Conservation (phyloP, 2,797 vertebrate genomes). For the Dendrocincla fuliginosa region DNA sequence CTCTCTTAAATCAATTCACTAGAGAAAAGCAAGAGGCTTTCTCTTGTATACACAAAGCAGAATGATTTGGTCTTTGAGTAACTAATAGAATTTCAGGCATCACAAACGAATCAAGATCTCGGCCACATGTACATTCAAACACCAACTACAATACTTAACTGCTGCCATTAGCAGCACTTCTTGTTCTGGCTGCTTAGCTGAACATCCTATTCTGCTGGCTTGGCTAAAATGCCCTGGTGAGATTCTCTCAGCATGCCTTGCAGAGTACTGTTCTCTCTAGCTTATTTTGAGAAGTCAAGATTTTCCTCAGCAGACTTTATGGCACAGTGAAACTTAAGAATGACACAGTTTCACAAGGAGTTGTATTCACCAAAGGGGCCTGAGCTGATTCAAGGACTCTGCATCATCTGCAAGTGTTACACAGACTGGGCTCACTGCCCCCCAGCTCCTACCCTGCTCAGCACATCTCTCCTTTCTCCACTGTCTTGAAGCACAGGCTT, state of each 20-base stretch:
- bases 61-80: not conserved
- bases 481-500: not conserved
- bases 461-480: not conserved
- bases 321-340: not conserved
- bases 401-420: not conserved
- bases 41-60: not conserved
- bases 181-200: not conserved
- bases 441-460: not conserved
- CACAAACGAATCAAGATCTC: not conserved
- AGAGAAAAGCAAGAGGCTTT: not conserved
- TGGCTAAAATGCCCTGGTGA: not conserved
- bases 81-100: not conserved
- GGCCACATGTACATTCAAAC: not conserved
- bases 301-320: not conserved
- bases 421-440: accelerated
- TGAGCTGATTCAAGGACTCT: not conserved
- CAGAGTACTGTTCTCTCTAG: not conserved
- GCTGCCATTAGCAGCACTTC: not conserved
- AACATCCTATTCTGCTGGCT: not conserved
- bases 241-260: not conserved
- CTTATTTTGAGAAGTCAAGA: not conserved
- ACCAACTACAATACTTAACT: not conserved
- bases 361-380: not conserved
- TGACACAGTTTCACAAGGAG: not conserved
- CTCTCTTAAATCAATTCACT: not conserved